Percentiles rank a stretch among this genome's conserved stretches.
Evolutionary conservation across 2,113 vertebrate genomes (phyloP).

Genomic region (Melanerpes formicivorus): DNA sequence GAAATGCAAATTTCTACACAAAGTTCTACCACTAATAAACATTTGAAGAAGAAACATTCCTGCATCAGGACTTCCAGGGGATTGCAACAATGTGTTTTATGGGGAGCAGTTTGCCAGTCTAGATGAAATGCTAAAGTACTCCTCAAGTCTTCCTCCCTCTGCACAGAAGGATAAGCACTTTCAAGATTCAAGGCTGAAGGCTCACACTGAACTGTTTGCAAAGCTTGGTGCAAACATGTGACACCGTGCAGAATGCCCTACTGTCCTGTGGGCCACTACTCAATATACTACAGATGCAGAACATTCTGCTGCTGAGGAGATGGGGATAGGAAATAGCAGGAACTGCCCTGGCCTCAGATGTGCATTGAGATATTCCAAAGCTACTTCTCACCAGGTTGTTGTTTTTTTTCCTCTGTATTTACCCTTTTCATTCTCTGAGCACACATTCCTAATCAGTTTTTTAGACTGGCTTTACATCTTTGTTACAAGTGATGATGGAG

Average conservation of each 20-base stretch:
- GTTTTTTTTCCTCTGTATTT: neutral
- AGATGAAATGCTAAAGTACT: neutral
- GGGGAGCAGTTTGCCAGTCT: neutral
- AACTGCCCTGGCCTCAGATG: neutral
- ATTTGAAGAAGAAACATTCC: neutral
- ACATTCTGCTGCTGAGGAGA: neutral
- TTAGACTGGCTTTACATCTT: neutral
- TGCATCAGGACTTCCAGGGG: neutral
- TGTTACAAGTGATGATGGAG: neutral
- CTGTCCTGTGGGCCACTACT: neutral
- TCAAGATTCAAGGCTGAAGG: neutral
- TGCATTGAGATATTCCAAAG: neutral
- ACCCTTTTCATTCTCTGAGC: neutral
- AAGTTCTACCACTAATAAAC: neutral
- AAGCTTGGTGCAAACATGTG: neutral
- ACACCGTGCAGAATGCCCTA: neutral
- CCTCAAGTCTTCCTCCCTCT: neutral
- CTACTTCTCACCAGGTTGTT: neutral
- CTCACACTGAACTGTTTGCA: neutral
- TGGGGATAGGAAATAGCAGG: neutral
- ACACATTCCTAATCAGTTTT: neutral
- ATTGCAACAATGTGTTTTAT: neutral
- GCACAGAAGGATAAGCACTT: neutral
- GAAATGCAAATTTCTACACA: neutral
- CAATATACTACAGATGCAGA: accelerated